Conservation (phyloP, 2,113 vertebrate genomes). For the Tympanuchus pallidicinctus region DNA sequence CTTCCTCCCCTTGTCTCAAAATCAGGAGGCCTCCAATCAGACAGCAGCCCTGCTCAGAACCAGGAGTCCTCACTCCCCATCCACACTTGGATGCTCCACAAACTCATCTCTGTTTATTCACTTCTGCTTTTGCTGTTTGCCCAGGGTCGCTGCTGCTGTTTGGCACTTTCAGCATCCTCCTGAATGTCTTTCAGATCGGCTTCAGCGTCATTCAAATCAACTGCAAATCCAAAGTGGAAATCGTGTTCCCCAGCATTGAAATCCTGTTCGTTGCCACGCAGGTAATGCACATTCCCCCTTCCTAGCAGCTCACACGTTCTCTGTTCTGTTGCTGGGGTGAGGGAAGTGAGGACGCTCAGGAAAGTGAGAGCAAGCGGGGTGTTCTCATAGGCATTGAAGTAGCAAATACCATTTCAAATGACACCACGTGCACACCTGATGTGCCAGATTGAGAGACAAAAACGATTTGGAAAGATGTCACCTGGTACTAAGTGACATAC, state of each 20-base stretch:
- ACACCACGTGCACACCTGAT: background rate
- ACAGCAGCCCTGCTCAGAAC: background rate
- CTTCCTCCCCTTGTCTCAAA: background rate
- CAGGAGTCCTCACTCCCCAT: background rate
- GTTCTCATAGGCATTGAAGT: background rate
- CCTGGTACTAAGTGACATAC: background rate
- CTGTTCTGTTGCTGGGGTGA: background rate
- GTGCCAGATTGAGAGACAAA: background rate
- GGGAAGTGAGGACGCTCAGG: background rate
- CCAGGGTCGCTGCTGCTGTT: conserved; percentile 89
- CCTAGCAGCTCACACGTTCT: background rate
- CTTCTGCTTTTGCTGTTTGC: background rate
- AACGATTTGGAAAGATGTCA: background rate
- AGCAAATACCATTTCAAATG: background rate
- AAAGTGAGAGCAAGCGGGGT: background rate
- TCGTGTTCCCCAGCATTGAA: conserved; percentile 81
- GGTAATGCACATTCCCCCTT: conserved; percentile 65
- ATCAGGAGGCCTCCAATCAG: background rate
- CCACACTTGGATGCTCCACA: background rate
- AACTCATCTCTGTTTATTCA: background rate
- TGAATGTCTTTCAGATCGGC: conserved; percentile 82
- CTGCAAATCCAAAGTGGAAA: conserved; percentile 75
- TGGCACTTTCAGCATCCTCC: conserved; percentile 80
- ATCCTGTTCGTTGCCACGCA: conserved; percentile 83
- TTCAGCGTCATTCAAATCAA: conserved; percentile 72